These are phyloP conservation scores for Eupithecia centaureata DNA, from an alignment of 2,888 invertebrate species.

Conservation along the genomic window DNA sequence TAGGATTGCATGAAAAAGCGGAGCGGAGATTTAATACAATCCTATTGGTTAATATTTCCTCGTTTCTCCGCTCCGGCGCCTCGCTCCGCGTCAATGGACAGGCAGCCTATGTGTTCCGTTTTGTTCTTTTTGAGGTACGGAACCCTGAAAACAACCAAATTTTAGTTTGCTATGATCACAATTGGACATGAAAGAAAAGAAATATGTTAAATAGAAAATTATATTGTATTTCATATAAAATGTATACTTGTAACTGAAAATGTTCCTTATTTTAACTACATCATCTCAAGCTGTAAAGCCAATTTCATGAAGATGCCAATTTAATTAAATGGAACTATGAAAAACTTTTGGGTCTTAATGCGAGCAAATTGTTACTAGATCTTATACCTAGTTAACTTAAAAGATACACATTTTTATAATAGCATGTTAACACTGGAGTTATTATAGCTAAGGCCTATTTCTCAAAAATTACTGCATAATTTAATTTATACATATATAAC, in stretches of 20 bases:
- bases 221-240: slow-evolving; percentile 80
- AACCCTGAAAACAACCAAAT: neutral
- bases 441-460: slow-evolving; percentile 1
- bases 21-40: too few species aligned
- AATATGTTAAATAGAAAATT: slow-evolving; percentile 65
- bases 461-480: slow-evolving; percentile 9
- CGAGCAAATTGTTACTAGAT: slow-evolving; percentile 60
- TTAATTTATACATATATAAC: neutral
- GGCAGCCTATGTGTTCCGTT: too few species aligned
- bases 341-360: slow-evolving; percentile 42
- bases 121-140: too few species aligned
- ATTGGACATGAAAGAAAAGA: slow-evolving; percentile 13
- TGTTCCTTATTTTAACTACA: slow-evolving; percentile 62
- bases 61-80: too few species aligned
- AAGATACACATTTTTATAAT: slow-evolving; percentile 59
- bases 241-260: slow-evolving; percentile 79
- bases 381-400: slow-evolving; percentile 81
- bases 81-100: too few species aligned
- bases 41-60: too few species aligned
- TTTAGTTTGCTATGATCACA: neutral
- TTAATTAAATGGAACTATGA: slow-evolving; percentile 31
- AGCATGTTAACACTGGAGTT: slow-evolving; percentile 54
- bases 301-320: slow-evolving; percentile 54
- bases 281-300: slow-evolving; percentile 65
- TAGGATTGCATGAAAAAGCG: too few species aligned